phyloP scores from a whole-genome alignment of 2,888 invertebrate genomes.

The Tanytarsus gracilentus region DNA sequence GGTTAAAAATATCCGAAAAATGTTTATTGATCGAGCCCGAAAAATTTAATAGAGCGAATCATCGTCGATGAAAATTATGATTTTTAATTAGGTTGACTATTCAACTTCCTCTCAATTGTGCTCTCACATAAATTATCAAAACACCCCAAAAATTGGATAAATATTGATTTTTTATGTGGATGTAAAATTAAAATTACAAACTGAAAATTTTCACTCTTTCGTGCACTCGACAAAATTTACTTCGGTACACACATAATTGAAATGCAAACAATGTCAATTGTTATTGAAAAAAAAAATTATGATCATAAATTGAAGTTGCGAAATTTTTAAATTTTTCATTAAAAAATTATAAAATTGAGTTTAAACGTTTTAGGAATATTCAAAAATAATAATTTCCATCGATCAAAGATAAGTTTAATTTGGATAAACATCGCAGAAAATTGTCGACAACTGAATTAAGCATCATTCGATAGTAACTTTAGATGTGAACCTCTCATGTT shows the following conservation, averaged over 20 bases:
- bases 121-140: slow-evolving; percentile 6
- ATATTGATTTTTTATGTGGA: slow-evolving; percentile 18
- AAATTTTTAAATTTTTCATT: too few species aligned
- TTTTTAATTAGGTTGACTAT: neutral
- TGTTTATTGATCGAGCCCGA: too few species aligned
- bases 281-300: neutral
- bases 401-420: too few species aligned
- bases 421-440: too few species aligned
- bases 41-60: too few species aligned
- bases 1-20: neutral
- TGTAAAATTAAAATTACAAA: slow-evolving; percentile 14
- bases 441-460: too few species aligned
- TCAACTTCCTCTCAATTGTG: neutral
- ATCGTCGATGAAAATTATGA: neutral
- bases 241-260: slow-evolving; percentile 18
- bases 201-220: neutral
- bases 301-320: too few species aligned
- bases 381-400: too few species aligned
- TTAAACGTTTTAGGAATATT: too few species aligned
- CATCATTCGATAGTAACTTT: too few species aligned
- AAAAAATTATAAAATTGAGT: too few species aligned
- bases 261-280: slow-evolving; percentile 19
- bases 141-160: slow-evolving; percentile 15
- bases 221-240: neutral
- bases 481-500: too few species aligned